Base-by-base conservation (phyloP, 2,888 invertebrate species). In the Drosophila rellima region DNA sequence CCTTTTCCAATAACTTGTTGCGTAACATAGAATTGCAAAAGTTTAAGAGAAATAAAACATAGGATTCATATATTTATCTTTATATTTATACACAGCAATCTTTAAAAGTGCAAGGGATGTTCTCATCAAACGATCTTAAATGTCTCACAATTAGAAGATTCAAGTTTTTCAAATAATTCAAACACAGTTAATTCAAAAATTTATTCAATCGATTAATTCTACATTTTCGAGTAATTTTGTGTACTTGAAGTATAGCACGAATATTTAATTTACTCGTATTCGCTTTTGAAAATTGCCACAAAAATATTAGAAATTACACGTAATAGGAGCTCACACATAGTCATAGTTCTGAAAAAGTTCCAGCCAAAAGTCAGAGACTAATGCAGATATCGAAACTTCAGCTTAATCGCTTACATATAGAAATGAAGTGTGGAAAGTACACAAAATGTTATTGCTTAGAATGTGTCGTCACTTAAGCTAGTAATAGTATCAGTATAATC, bases 1-100 rank as follows among this genome's bases (percentile, higher is more conserved):
- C 74, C 2, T 51, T 84, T 0, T 88, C 84, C 13, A 74, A 69
- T 2, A 88, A 77, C n/a, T 18, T 88, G 0, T 10, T 88, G 11
- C 83, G 79, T 0, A 85, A 51, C 47, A 55, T 85, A 0, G 82
- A 88, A 26, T n/a, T 75, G 13, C 85, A 83, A 29, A 87, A 82
- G 44, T 29, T 69, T 0, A 80, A 70, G 11, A 60, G 80, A 56
- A 20, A 47, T 3, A 74, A 80, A 60, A 2, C 60, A 5, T 67
- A 68, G 11, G 42, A 42, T 42, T 20, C 13, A 23, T 56, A 56
- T 40, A 70, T 7, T 7, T 26, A 5, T 35, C 0, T 2, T 8
- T 26, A 52, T 29, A 48, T 48, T 70, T 13, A 20, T 17, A 23
- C 8, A 35, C 5, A 37, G 37, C 18, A 26, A 31, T 39, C 26